Base-by-base conservation (phyloP, 2,888 invertebrate species). In the Eulithis prunata region DNA sequence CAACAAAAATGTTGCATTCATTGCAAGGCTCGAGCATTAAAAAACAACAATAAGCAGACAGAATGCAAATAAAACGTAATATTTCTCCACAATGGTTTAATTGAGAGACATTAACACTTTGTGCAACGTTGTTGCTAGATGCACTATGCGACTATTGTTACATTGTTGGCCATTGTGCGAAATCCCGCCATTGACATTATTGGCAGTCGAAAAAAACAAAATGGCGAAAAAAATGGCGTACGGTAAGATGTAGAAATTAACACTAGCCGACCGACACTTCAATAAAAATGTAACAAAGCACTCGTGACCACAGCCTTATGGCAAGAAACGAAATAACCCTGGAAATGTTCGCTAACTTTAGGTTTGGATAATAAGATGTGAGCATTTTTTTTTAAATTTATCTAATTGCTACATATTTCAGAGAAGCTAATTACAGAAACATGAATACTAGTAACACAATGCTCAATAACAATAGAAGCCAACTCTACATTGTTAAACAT, bases 241-340 rank as follows among this genome's bases (percentile, higher is more conserved):
- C 47, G 21, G 45, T 61, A 63, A 66, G 70, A 70, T 68, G 72
- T 74, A 71, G 72, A 73, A 78, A 82, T 84, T 81, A 83, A 77
- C 78, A 71, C 73, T 74, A 79, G 79, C 77, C 71, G 71, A 69
- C 77, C 71, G 71, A 69, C 76, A 71, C 75, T 73, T 80, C 66
- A 66, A 66, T 74, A 75, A 75, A 74, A 63, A 69, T 71, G 71
- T 59, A 73, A 85, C 83, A 84, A 86, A 81, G 79, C 61, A 60
- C 74, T 75, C 80, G 80, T 81, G 82, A 80, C 78, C 75, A 59
- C 75, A 83, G 74, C 87, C 86, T 79, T 87, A 86, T 85, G 86
- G 81, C 70, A 69, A 69, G 71, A 65, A 57, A 71, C 63, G 71
- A 72, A 64, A 72, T 66, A 64, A 53, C 70, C 66, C 55, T 69